A percentile compares a stretch with the other conserved stretches of the same genome.
Evolutionary conservation across 2,113 vertebrate genomes (phyloP).

Genomic region (Arizona elegans): DNA sequence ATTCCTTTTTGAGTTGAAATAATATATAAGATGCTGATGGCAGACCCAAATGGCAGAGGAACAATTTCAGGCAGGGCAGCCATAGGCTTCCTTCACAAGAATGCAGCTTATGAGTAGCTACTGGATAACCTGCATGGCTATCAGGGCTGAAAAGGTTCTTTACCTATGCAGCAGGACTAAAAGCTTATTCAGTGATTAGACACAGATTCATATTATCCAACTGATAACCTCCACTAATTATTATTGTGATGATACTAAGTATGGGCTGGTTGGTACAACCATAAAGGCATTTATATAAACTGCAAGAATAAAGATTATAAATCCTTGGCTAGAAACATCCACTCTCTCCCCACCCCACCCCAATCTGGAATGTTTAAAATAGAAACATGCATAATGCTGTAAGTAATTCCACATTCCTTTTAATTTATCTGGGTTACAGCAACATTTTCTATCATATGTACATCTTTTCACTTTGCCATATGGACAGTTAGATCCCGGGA

Average conservation of each 20-base stretch:
- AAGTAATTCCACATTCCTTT: conserved; percentile 11
- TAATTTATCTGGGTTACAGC: conserved; percentile 32
- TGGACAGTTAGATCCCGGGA: background rate
- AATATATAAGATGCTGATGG: background rate
- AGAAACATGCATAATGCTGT: background rate
- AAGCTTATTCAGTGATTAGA: background rate
- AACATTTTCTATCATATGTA: conserved; percentile 28
- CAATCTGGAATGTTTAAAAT: background rate
- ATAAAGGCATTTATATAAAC: background rate
- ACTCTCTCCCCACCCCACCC: background rate
- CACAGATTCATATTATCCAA: background rate
- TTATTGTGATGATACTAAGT: background rate
- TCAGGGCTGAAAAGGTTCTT: background rate
- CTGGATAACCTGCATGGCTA: background rate
- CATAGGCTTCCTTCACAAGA: background rate
- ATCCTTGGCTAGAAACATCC: background rate
- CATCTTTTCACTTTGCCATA: fast-evolving
- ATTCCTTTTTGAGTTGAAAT: background rate
- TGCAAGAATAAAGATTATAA: background rate
- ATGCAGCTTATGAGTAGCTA: background rate
- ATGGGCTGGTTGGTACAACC: background rate
- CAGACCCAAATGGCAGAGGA: background rate
- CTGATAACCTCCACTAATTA: background rate
- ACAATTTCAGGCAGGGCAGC: background rate
- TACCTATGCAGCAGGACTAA: background rate